phyloP scores from a whole-genome alignment of 2,797 vertebrate species.

The Myotis pilosus region DNA sequence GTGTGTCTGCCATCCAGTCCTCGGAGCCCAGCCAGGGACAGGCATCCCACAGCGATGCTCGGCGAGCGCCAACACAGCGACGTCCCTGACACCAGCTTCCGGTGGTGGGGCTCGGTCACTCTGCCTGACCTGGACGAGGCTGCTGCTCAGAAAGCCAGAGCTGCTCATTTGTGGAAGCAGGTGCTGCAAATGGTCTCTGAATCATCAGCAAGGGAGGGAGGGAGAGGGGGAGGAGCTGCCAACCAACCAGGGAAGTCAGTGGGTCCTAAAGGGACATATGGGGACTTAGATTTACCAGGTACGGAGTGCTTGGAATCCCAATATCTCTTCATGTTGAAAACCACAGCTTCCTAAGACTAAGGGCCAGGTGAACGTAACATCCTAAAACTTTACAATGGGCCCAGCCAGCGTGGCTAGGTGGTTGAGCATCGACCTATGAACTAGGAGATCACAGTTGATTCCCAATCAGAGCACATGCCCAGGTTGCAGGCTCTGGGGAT shows the following conservation, averaged over 20 bases:
- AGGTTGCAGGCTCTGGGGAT: too few species aligned
- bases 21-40: not conserved
- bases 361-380: too few species aligned
- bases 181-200: not conserved
- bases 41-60: fast-evolving
- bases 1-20: too few species aligned
- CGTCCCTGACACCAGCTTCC: not conserved
- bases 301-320: not conserved
- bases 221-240: fast-evolving
- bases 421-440: too few species aligned
- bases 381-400: not conserved
- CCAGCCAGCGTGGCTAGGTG: too few species aligned
- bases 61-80: too few species aligned
- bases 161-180: not conserved
- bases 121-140: not conserved
- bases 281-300: not conserved
- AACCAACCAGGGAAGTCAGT: not conserved
- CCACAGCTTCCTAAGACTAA: not conserved
- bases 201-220: not conserved
- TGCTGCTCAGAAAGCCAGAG: too few species aligned
- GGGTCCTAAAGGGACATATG: fast-evolving
- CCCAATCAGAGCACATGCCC: too few species aligned
- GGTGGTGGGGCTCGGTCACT: not conserved
- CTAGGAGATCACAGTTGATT: too few species aligned
- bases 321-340: not conserved